Base-by-base conservation (phyloP, 2,888 invertebrate genomes). In the Griposia aprilina region DNA sequence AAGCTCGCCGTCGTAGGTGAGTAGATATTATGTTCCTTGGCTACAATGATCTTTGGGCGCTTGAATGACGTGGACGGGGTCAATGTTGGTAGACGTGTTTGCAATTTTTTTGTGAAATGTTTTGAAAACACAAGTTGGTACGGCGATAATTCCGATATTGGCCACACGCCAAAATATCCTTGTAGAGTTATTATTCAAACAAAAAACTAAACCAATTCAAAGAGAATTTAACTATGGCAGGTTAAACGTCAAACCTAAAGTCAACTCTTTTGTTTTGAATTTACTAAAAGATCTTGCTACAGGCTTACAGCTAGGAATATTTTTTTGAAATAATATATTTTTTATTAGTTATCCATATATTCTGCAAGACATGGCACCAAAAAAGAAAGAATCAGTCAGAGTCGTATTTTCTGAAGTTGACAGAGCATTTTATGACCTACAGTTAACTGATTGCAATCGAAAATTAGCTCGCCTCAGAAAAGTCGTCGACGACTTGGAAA, bases 381-480 rank as follows among this genome's bases (percentile, higher is more conserved):
- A 96, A 55, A 95, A 94, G 88, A 90, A 79, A 91, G 45, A 94
- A 87, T 8, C 4, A 15, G 0, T 6, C 72, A 91, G 91, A 86
- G 90, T 90, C 84, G 57, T 71, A 45, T 92, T 98, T 41, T 97
- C 97, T 62, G 98, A 98, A 95, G 98, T 98, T 3, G 98, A 98
- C 89, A 98, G 97, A 90, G 98, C 98, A 48, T 98, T 98, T 91
- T 98, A 98, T 90, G 98, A 99, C 91, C 96, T 99, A 72, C 98
- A 98, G 93, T 98, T 99, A 82, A 97, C 98, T 45, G 99, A 99
- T 93, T 97, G 98, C 82, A 99, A 99, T 91, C 97, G 98, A 86
- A 98, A 99, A 96, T 93, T 99, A 82, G 97, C 98, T 52, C 97
- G 98, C 92, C 94, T 98, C 13, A 97, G 98, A 73, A 91, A 96